Evolutionary conservation across 2,888 invertebrate genomes (phyloP), one percentile per base, ranked within the genome.

Genomic region (Drepana falcataria): DNA sequence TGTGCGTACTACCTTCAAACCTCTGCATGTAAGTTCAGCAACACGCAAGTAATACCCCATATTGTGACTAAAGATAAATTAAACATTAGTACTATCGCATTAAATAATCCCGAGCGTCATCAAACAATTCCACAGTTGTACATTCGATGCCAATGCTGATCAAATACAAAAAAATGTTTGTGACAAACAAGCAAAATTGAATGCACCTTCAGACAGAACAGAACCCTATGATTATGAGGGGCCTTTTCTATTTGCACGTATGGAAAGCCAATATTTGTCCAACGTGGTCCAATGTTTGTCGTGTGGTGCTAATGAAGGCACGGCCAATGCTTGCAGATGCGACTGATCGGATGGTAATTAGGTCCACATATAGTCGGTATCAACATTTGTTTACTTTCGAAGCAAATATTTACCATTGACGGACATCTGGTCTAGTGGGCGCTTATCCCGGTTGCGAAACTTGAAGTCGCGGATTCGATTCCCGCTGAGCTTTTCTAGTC

Each of bases 121-220:
- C 59, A 62, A 59, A 59, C 57, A 62, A 49, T 65, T 21, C 57
- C 63, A 47, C 55, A 60, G 57, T 62, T 34, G 41, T 35, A 40
- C 51, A 40, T 9, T 41, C 53, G 52, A 63, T 49, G 59, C 55
- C 56, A 61, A 52, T 55, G 56, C 44, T 61, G 53, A 65, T 65
- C 64, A 67, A 66, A 71, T 74, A 64, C 64, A 56, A 55, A 60
- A 59, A 61, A 68, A 77, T 58, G 63, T 63, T 59, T 61, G 62
- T 58, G 66, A 70, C 76, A 79, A 77, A 79, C 77, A 79, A 73
- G 70, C 65, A 61, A 68, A 71, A 79, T 73, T 77, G 77, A 70
- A 75, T 64, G 61, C 58, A 55, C 57, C 49, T 56, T 54, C 37
- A 55, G 54, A 35, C 5, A 35, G 34, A 48, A 35, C 5, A 35